phyloP scores from a whole-genome alignment of 2,797 vertebrate genomes.

The Halcyon smyrnensis region DNA sequence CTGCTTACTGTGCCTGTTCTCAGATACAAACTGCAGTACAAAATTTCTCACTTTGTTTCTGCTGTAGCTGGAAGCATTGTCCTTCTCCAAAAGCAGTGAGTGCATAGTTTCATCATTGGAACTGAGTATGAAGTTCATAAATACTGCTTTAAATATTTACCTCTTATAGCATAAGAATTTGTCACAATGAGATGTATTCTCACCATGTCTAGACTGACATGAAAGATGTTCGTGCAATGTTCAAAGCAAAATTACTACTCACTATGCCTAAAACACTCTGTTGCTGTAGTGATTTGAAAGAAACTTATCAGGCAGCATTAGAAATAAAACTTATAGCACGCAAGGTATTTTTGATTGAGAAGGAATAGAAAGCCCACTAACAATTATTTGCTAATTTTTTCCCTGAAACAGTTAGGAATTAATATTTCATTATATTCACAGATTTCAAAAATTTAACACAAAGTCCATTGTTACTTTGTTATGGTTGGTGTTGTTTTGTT shows the following conservation, averaged over 20 bases:
- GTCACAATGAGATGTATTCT: not conserved
- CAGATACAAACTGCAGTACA: slow-evolving; percentile 24
- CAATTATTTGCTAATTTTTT: not conserved
- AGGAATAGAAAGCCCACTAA: not conserved
- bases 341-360: not conserved
- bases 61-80: not conserved
- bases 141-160: not conserved
- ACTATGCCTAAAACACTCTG: not conserved
- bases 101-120: not conserved
- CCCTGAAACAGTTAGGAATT: not conserved
- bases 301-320: not conserved
- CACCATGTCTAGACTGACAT: not conserved
- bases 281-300: slow-evolving; percentile 12
- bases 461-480: too few species aligned
- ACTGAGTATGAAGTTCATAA: not conserved
- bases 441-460: too few species aligned
- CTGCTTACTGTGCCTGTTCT: not conserved
- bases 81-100: not conserved
- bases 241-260: not conserved
- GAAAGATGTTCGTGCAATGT: not conserved
- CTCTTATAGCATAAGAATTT: not conserved
- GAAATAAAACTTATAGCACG: not conserved
- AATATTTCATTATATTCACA: not conserved
- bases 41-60: not conserved
- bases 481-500: too few species aligned